Base-by-base conservation (phyloP, 2,888 invertebrate species). In the Drosophila heteroneura region DNA sequence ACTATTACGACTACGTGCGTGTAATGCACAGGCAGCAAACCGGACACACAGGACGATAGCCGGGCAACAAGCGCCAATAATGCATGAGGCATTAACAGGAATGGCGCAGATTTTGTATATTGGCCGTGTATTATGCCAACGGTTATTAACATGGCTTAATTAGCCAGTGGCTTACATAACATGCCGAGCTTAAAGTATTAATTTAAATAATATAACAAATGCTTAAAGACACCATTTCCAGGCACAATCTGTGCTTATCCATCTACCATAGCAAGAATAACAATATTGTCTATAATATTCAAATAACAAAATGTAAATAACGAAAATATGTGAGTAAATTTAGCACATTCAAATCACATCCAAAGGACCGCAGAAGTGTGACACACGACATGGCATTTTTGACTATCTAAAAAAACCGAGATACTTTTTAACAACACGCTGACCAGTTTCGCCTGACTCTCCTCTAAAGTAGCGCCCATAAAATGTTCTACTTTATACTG, bases 71-170 rank as follows among this genome's bases (percentile, higher is more conserved):
- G 54, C 62, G 59, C 58, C 70, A 77, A 85, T 85, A 83, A 88
- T 88, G 83, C 72, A 81, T 62, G 76, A 68, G 62, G 71, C 73
- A 84, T 86, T 90, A 78, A 89, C 75, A 68, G 69, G 56, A 54
- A 26, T 30, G 19, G 69, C 70, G 70, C 71, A 76, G 84, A 87
- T 85, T 83, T 68, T 67, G 59, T 37, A 33, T 59, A 70, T 68
- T 33, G 68, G 37, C 32, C 30, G 26, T 60, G 37, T 51, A 60
- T 32, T 65, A 66, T 66, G 69, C 51, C 52, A 62, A 65, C 65
- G 62, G 76, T 72, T 81, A 88, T 85, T 85, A 88, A 85, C 89
- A 85, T 73, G 81, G 83, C 85, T 85, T 90, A 88, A 86, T 86
- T 86, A 88, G 83, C 69, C 47, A 66, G 64, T 85, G 83, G 85